Evolutionary conservation across 2,888 invertebrate genomes (phyloP).

Genomic region (Lomographa bimaculata): DNA sequence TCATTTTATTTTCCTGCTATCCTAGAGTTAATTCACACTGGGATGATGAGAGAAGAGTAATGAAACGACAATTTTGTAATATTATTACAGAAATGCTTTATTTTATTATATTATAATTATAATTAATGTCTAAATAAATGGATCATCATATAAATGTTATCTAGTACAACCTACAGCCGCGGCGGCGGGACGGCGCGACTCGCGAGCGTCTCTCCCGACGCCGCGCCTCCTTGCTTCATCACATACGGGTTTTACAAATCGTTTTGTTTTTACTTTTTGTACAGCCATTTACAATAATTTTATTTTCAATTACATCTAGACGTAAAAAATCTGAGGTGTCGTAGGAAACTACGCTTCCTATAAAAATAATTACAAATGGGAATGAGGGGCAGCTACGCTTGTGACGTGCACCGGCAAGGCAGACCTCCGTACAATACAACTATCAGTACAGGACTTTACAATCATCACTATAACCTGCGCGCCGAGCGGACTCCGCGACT

Average conservation of each 20-base stretch:
- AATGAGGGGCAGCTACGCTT: slow-evolving; percentile 81
- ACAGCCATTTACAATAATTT: slow-evolving; percentile 85
- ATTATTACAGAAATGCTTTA: slow-evolving; percentile 87
- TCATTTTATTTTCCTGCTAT: no score
- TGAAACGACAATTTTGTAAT: slow-evolving; percentile 76
- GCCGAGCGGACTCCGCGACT: slow-evolving; percentile 55
- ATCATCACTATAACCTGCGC: slow-evolving; percentile 81
- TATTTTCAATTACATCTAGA: slow-evolving; percentile 83
- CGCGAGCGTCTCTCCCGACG: slow-evolving; percentile 59
- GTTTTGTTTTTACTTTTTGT: slow-evolving; percentile 80
- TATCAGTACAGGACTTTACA: slow-evolving; percentile 82
- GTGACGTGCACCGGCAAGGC: slow-evolving; percentile 79
- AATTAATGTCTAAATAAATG: slow-evolving; percentile 87
- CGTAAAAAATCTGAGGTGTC: slow-evolving; percentile 82
- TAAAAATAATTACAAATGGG: slow-evolving; percentile 80
- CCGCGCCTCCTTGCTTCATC: slow-evolving; percentile 71
- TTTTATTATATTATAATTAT: no score
- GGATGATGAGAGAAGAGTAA: slow-evolving; percentile 39
- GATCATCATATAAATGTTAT: slow-evolving; percentile 85
- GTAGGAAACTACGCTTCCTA: slow-evolving; percentile 83
- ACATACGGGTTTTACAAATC: slow-evolving; percentile 81
- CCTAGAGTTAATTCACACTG: no score
- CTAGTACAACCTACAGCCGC: slow-evolving; percentile 80
- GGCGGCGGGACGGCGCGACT: slow-evolving; percentile 64
- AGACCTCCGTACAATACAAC: slow-evolving; percentile 78